A percentile compares a stretch with the other conserved stretches of the same genome.
Evolutionary conservation across 1,140 invertebrate genomes (phyloP).

Genomic region (Carposina sasakii): DNA sequence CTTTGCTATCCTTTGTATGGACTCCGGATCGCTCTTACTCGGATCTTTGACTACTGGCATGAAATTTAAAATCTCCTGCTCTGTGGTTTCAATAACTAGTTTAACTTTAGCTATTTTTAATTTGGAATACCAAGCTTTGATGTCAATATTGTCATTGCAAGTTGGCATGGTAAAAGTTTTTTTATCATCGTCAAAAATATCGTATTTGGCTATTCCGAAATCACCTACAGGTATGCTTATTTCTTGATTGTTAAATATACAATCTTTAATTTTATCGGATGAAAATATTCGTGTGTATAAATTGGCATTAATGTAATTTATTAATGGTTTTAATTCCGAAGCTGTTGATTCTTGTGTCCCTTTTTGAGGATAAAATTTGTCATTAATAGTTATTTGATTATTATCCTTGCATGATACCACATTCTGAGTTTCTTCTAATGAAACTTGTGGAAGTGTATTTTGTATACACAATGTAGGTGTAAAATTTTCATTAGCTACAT

Average conservation of each 20-base stretch:
- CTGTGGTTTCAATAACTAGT: neutral
- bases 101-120: neutral
- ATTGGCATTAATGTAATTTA: neutral
- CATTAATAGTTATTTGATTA: too few species aligned
- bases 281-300: neutral
- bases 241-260: neutral
- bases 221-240: neutral
- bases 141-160: neutral
- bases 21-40: neutral
- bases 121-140: neutral
- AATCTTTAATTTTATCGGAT: neutral
- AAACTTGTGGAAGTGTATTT: too few species aligned
- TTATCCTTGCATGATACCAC: too few species aligned
- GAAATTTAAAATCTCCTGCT: neutral
- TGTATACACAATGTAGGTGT: too few species aligned
- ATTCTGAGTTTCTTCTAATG: too few species aligned
- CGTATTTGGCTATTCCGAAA: neutral
- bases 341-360: too few species aligned
- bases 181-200: neutral
- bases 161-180: neutral
- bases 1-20: neutral
- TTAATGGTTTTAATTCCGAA: neutral
- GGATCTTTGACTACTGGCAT: neutral
- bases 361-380: too few species aligned
- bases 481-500: too few species aligned